Base-by-base conservation (phyloP, 2,888 invertebrate species). In the Tricholauxania praeusta region DNA sequence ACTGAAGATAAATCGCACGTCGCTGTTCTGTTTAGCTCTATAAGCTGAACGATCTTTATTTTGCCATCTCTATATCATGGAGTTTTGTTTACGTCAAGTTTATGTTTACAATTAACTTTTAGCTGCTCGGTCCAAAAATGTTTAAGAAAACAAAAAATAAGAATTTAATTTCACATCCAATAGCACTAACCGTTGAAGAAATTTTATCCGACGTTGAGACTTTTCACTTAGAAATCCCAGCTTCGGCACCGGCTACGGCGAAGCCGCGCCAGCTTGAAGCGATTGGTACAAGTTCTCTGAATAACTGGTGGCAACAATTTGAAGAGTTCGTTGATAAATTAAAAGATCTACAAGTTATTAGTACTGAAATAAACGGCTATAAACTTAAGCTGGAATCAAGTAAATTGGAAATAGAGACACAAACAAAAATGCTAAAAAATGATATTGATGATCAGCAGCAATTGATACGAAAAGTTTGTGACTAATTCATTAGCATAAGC, bases 281-380 rank as follows among this genome's bases (percentile, higher is more conserved):
- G 65, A 8, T 75, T n/a, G 52, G 77, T 12, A 63, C 72, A 74
- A 75, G 74, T n/a, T 51, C 76, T 0, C 76, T 82, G 1, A 74
- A 80, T 0, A 81, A 82, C 0, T 87, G 87, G 87, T 87, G 87
- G 87, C 79, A 82, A 53, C 74, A 81, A 1, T 87, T 87, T 66
- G 87, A 87, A 72, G 81, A 81, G 28, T 86, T 86, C 66, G 82
- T 86, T 3, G 80, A 79, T 14, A 86, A 86, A 76, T 79, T 85
- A 0, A 79, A 82, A 5, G 81, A 83, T 66, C 75, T 87, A 17
- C 79, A 79, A 32, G 77, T 76, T n/a, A 78, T 86, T 63, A 79
- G 82, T 64, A 80, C 69, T 7, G 78, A 79, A 74, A 78, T 85
- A 10, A 82, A 83, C 17, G 77, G 77, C 1, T 82, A 82, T 22